Conservation (phyloP, 2,888 invertebrate genomes). For the Deilephila porcellus region DNA sequence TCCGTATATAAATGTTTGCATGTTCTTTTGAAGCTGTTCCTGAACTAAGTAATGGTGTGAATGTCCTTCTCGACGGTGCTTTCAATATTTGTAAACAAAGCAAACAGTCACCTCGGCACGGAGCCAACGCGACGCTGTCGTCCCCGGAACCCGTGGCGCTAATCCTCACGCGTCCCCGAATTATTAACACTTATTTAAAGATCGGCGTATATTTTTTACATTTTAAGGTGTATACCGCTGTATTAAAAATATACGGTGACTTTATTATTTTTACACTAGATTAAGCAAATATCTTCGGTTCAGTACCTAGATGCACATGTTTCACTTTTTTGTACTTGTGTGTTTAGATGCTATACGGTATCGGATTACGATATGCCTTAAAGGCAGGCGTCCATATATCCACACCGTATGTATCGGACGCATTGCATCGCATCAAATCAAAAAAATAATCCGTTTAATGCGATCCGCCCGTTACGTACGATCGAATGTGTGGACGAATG, state of each 20-base stretch:
- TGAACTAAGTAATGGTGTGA: constrained; percentile 36
- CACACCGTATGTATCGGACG: too few relatives aligned
- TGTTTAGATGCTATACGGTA: neutral
- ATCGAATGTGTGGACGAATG: too few relatives aligned
- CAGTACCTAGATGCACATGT: neutral
- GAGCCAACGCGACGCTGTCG: constrained; percentile 38
- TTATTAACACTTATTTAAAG: constrained; percentile 7
- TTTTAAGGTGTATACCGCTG: neutral
- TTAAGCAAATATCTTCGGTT: neutral
- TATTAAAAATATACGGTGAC: too few relatives aligned
- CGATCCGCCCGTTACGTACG: too few relatives aligned
- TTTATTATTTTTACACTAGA: neutral
- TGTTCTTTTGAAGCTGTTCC: constrained; percentile 35
- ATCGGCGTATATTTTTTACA: neutral
- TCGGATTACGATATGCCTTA: neutral
- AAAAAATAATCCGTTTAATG: too few relatives aligned
- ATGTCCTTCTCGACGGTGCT: constrained; percentile 42
- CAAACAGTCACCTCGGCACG: constrained; percentile 52
- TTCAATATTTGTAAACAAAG: constrained; percentile 65
- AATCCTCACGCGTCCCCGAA: constrained; percentile 16
- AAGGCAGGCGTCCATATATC: too few relatives aligned
- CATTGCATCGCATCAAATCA: too few relatives aligned
- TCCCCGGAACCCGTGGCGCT: constrained; percentile 22
- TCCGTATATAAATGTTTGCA: constrained; percentile 23
- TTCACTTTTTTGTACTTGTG: neutral